phyloP scores from a whole-genome alignment of 2,888 invertebrate species.

The Hedya salicella region DNA sequence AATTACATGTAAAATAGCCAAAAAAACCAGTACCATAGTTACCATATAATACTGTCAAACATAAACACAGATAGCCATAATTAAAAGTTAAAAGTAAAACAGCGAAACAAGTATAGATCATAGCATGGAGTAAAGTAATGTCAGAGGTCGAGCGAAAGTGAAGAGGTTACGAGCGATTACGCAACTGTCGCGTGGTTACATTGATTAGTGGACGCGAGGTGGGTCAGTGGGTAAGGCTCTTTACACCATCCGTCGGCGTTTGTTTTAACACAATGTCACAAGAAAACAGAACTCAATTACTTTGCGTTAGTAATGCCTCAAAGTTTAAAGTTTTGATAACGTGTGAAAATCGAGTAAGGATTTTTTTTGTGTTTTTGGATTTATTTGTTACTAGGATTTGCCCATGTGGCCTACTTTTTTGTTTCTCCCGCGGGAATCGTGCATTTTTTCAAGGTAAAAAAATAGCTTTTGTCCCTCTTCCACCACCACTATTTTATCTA shows the following conservation, averaged over 20 bases:
- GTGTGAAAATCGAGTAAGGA: no score
- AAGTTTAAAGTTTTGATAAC: no score
- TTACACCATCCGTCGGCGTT: constrained; percentile 11
- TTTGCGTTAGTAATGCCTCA: no score
- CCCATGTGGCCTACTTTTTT: no score
- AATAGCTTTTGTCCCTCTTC: no score
- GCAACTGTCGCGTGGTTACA: constrained; percentile 52
- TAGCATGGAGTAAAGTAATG: constrained; percentile 51
- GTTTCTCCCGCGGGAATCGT: no score
- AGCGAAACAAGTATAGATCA: constrained; percentile 38
- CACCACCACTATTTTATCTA: no score
- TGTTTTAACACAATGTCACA: not conserved
- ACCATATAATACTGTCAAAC: constrained; percentile 15
- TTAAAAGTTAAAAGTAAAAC: constrained; percentile 13
- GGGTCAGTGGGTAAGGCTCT: constrained; percentile 60
- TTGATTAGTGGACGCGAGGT: constrained; percentile 54
- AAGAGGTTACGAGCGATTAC: constrained; percentile 56
- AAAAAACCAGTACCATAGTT: not conserved
- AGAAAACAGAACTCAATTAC: no score
- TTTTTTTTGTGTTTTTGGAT: no score
- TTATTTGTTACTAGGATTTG: no score
- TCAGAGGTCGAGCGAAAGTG: constrained; percentile 63
- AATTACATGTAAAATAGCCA: no score
- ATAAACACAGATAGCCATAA: not conserved
- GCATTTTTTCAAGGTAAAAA: no score